Evolutionary conservation across 2,797 vertebrate genomes (phyloP).

Genomic region (Galago senegalensis): DNA sequence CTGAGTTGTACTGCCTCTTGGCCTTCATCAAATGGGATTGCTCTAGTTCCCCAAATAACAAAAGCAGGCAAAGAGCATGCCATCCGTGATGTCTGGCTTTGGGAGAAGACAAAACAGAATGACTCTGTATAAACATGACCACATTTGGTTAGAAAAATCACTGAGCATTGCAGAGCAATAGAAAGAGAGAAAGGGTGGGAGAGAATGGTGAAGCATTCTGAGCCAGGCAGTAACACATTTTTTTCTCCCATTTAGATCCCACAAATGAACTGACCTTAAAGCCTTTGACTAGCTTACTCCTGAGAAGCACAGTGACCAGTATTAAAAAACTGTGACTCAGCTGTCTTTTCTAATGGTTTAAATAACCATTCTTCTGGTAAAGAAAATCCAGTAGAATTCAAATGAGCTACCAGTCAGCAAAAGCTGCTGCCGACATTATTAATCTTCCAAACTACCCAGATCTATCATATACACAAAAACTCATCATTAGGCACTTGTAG

Average conservation of each 20-base stretch:
- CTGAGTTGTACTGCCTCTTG: not conserved
- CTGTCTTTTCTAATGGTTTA: conserved; percentile 49
- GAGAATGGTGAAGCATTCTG: not conserved
- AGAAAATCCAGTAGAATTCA: conserved; percentile 74
- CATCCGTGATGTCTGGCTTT: not conserved
- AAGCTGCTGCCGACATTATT: conserved; percentile 74
- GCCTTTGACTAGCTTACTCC: not conserved
- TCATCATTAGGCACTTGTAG: conserved; percentile 78
- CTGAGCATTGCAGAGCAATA: not conserved
- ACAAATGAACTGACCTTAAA: not conserved
- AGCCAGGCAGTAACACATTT: not conserved
- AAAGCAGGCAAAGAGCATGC: not conserved
- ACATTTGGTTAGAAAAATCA: not conserved
- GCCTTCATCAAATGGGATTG: not conserved
- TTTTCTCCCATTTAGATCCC: not conserved
- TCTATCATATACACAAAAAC: conserved; percentile 81
- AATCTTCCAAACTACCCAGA: conserved; percentile 76
- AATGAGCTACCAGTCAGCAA: conserved; percentile 76
- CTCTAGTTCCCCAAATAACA: not conserved
- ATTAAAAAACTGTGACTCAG: conserved; percentile 28
- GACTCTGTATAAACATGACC: not conserved
- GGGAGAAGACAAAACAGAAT: not conserved
- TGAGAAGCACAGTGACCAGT: not conserved
- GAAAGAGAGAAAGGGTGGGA: not conserved
- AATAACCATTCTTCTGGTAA: conserved; percentile 56